Base-by-base conservation (phyloP, 2,113 vertebrate genomes). In the Thunnus maccoyii region DNA sequence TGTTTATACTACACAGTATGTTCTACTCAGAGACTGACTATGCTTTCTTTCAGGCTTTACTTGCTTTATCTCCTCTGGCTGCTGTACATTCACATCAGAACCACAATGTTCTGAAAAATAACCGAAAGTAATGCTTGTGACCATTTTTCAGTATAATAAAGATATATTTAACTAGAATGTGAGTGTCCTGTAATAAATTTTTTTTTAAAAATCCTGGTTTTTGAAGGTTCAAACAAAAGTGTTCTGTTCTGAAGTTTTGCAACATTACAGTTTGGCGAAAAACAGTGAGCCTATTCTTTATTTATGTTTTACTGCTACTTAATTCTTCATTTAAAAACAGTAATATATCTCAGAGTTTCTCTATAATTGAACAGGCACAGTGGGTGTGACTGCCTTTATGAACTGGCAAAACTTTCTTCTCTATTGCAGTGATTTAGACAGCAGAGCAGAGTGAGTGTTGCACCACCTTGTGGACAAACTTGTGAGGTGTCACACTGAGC, bases 391-490 rank as follows among this genome's bases (percentile, higher is more conserved):
- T 46, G 4, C 17, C 36, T 41, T 41, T 41, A 41, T 7, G 36
- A 41, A 9, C 36, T 9, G 36, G 36, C 7, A 9, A 9, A 41
- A 8, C 6, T 76, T 44, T 3, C 3, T 22, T 61, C 36, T 7
- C 9, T 15, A 36, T 36, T 27, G 5, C 36, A 63, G 12, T 30
- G 22, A 27, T 17, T 52, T 3, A 32, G 20, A 18, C 16, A 61
- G 17, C 52, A 70, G 44, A 60, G 27, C n/a, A 46, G n/a, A 66
- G 8, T 41, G 15, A 22, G 16, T 82, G 15, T 74, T 55, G 50
- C 63, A 11, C 78, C 89, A 83, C n/a, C 86, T 80, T 61, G 82
- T 83, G 86, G 70, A 64, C 47, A 72, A 69, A 48, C 54, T 6
- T n/a, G n/a, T 61, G 11, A 32, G 9, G 7, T 70, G 56, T 20